These are phyloP conservation scores for Notarius lentiginosus DNA, from an alignment of 2,113 vertebrate genomes.

Conservation along the genomic window DNA sequence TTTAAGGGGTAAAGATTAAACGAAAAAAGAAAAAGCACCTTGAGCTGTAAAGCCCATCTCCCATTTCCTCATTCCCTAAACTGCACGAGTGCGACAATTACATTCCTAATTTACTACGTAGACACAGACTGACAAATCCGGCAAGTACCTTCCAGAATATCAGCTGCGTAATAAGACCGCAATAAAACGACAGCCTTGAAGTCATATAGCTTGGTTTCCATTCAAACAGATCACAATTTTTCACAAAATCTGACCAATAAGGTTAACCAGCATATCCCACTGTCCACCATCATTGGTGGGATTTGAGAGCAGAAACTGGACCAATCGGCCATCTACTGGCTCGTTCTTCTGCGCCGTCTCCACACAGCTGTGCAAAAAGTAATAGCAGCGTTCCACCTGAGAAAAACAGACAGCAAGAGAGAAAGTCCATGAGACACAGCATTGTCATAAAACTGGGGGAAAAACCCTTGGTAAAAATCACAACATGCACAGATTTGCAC, in stretches of 20 bases:
- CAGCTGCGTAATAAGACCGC: not conserved
- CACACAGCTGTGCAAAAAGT: constrained; percentile 88
- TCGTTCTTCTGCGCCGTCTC: constrained; percentile 91
- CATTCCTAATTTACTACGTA: not conserved
- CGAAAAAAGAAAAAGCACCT: no score
- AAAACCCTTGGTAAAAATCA: constrained; percentile 25
- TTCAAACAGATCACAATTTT: not conserved
- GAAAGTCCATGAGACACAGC: not conserved
- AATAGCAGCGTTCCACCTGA: constrained; percentile 93
- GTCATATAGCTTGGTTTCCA: not conserved
- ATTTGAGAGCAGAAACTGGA: constrained; percentile 91
- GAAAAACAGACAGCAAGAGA: no score
- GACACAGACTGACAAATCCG: not conserved
- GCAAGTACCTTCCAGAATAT: not conserved
- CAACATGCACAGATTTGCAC: constrained; percentile 15
- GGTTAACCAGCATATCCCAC: constrained; percentile 98
- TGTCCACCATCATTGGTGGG: constrained; percentile 95
- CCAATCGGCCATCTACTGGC: constrained; percentile 87
- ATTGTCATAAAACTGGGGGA: constrained; percentile 14
- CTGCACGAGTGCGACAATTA: no score
- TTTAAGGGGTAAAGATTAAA: no score
- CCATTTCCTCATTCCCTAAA: no score
- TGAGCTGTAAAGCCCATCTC: no score
- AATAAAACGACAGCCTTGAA: not conserved
- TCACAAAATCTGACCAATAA: constrained; percentile 81